phyloP scores from a whole-genome alignment of 1,140 invertebrate species.

The Magallana ariakensis region DNA sequence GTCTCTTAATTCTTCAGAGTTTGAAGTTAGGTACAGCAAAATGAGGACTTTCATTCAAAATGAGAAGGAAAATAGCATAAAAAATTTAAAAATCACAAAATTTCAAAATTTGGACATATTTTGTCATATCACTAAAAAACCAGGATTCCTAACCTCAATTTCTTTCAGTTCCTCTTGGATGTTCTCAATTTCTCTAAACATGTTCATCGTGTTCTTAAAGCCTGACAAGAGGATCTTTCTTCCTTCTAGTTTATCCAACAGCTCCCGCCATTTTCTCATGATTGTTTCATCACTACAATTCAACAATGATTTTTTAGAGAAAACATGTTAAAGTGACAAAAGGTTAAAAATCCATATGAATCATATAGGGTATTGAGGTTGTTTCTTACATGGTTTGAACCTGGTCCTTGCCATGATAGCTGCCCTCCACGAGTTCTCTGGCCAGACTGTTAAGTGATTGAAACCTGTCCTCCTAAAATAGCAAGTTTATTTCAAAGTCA shows the following conservation, averaged over 20 bases:
- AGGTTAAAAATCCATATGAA: too few relatives aligned
- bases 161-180: conserved; percentile 90
- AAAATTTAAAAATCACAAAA: too few relatives aligned
- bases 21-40: too few relatives aligned
- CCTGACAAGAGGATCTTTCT: conserved; percentile 89
- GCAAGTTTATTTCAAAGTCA: conserved; percentile 28
- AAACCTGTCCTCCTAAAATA: conserved; percentile 92
- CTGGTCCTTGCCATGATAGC: conserved; percentile 93
- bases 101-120: too few relatives aligned
- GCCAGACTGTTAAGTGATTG: conserved; percentile 95
- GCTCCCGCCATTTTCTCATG: conserved; percentile 90
- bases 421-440: conserved; percentile 92
- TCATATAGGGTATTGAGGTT: background rate
- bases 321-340: too few relatives aligned
- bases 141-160: conserved; percentile 83
- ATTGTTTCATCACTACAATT: conserved; percentile 89
- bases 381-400: conserved; percentile 82
- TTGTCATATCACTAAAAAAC: background rate
- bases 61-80: too few relatives aligned
- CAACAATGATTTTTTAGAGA: background rate
- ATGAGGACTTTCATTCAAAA: too few relatives aligned
- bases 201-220: conserved; percentile 86
- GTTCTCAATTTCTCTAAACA: conserved; percentile 95
- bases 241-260: conserved; percentile 91
- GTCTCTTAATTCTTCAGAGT: too few relatives aligned